Evolutionary conservation across 2,113 vertebrate genomes (phyloP), one percentile per base, ranked within the genome.

Genomic region (Larimichthys polyactis): DNA sequence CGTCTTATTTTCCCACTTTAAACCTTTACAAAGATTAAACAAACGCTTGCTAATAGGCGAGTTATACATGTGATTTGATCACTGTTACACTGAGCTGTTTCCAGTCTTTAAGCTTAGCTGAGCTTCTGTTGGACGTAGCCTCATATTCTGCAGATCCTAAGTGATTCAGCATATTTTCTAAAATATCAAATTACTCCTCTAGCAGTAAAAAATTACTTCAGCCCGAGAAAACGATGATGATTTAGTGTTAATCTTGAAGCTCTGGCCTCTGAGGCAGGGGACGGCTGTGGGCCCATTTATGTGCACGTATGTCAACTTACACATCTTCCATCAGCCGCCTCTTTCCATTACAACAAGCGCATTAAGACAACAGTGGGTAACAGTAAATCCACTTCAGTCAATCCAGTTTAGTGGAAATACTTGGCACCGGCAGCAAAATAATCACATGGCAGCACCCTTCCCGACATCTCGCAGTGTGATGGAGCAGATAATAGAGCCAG

Each of bases 311-410:
- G 1, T 75, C n/a, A 22, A 55, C 6, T 4, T 55, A 65, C 48
- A 55, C 46, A 27, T 16, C 22, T 40, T 79, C 22, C 2, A 15
- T 52, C 14, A 29, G 49, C 65, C 71, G 75, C 16, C 24, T 64
- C n/a, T 78, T 83, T 83, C 83, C 83, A 76, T 72, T 81, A 78
- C 43, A 81, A 22, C 48, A 20, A 10, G 48, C 4, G 40, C 54
- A 46, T 67, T 49, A 75, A 71, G 64, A 29, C 49, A 81, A 72
- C 69, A 78, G 49, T 20, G 22, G 11, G n/a, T 48, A 48, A 57
- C 27, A 36, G 69, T 70, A 65, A 75, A 32, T 82, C 55, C 40
- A 54, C 59, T 40, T 40, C 0, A 40, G 36, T 9, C 15, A 60
- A 59, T 79, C 22, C 15, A 17, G 63, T 65, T 69, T 22, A 57